Base-by-base conservation (phyloP, 1,140 invertebrate genomes). In the Drosophila teissieri region DNA sequence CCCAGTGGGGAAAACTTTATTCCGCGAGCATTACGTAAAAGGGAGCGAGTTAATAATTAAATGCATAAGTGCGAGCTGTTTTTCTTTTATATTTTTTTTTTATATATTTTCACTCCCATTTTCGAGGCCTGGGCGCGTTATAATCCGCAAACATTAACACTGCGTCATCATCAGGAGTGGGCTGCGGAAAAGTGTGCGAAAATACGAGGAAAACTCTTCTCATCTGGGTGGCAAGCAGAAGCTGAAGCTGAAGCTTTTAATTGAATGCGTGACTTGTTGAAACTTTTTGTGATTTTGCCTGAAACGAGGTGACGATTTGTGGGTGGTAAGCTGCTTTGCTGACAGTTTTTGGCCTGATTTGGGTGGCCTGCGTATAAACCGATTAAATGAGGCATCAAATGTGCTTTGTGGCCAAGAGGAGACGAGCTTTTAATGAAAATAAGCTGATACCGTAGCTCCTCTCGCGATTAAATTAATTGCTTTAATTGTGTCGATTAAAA, bases 201-300 rank as follows among this genome's bases (percentile, higher is more conserved):
- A 39, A 27, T 46, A 6, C 22, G 65, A 8, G n/a, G 15, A 17
- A 34, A 52, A 57, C 1, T 17, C 12, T 22, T 44, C 34, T 37
- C 34, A 52, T 51, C 40, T 22, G 53, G 37, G 55, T 54, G 37
- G 42, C 31, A 40, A 27, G 42, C 55, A 55, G 37, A 34, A 57
- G 54, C 60, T 86, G 37, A 34, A 57, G 54, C 60, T 86, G 19
- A 19, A 19, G 19, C 19, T 19, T 83, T 89, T 88, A 88, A 88
- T 88, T 88, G 80, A 88, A 80, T 88, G 84, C 84, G 84, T 88
- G 84, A 89, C 84, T 88, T 83, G 80, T 88, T 77, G 68, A 76
- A 78, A 89, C 73, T 84, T 89, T 88, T 80, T 80, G 86, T 84
- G 84, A 84, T 88, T 88, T 89, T 49, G 45, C 53, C n/a, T 11